Percentiles rank a stretch among this genome's conserved stretches.
phyloP scores from a whole-genome alignment of 2,113 vertebrate genomes.

The Melanerpes formicivorus region DNA sequence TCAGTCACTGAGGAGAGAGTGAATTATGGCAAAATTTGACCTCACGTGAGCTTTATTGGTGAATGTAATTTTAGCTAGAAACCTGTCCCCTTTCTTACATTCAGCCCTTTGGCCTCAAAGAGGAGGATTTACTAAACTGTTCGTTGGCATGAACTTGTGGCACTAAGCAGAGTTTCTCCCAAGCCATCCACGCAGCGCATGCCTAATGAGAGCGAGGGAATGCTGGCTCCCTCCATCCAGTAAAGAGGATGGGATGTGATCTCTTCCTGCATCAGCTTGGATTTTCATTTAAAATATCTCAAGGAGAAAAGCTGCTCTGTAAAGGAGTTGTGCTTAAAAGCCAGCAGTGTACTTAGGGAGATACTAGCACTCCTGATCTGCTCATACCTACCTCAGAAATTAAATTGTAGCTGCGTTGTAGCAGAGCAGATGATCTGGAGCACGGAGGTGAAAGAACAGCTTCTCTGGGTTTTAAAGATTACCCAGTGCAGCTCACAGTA shows the following conservation, averaged over 20 bases:
- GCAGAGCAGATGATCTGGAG: background rate
- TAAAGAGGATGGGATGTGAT: conserved; percentile 42
- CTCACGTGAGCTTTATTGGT: conserved; percentile 80
- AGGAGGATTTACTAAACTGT: conserved; percentile 75
- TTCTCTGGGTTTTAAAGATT: background rate
- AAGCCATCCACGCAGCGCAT: conserved; percentile 16
- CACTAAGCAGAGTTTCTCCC: background rate
- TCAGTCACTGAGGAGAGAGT: conserved; percentile 79
- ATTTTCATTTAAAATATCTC: conserved; percentile 63
- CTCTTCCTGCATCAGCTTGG: conserved; percentile 39
- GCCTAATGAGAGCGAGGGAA: conserved; percentile 45
- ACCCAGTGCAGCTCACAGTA: background rate
- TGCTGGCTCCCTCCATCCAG: background rate
- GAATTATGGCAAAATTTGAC: conserved; percentile 86
- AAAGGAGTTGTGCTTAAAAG: conserved; percentile 18
- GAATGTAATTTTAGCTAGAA: conserved; percentile 92
- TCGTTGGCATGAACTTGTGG: conserved; percentile 55
- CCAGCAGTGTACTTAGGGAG: background rate
- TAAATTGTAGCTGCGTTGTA: background rate
- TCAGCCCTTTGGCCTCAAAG: conserved; percentile 75
- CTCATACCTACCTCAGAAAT: background rate
- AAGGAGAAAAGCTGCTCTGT: background rate
- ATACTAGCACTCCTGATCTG: background rate
- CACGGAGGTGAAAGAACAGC: background rate
- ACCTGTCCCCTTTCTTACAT: conserved; percentile 79